Evolutionary conservation across 2,113 vertebrate species (phyloP), one percentile per base, ranked within the genome.

Genomic region (Notiomystis cincta): DNA sequence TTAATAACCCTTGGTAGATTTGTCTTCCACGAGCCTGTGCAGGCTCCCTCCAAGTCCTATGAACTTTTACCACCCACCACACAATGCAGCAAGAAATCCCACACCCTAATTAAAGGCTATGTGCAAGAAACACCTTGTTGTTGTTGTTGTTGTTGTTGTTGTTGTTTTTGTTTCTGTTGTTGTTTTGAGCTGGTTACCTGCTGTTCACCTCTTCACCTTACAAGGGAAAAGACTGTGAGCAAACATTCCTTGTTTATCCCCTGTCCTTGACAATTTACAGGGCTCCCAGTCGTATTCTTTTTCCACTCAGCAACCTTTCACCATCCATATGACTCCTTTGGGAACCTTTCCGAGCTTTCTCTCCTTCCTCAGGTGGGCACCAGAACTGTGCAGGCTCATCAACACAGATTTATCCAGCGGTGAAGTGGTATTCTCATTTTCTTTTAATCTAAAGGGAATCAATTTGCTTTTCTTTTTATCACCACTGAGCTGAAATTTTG

Each of bases 41-140:
- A 57, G 31, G n/a, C 12, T 87, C 53, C 45, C 23, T 54, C 54
- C 0, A 1, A 70, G 47, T 66, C 28, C 33, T 61, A 4, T 37
- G 42, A 73, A 70, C 20, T 78, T 89, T 61, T 53, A 37, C 47
- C 56, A 53, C 13, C 7, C 0, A 0, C 47, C 0, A 0, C 9
- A 4, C 38, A 48, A 35, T 2, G 4, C 56, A 78, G 51, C 60
- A 92, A 91, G 56, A 91, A 89, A 70, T 71, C 47, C 45, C 51
- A 66, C 9, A 16, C 35, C 23, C 35, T 38, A 42, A 85, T 87
- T 62, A 70, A 20, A 75, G 50, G 14, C 13, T n/a, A 33, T 7
- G 31, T 78, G 22, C 42, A 84, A 78, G 60, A 87, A 62, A 16
- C 9, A 16, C 24, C 3, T 54, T 22, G 2, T 33, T 38, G 3